Conservation (phyloP, 2,113 vertebrate genomes). For the Pachycephala philippinensis region DNA sequence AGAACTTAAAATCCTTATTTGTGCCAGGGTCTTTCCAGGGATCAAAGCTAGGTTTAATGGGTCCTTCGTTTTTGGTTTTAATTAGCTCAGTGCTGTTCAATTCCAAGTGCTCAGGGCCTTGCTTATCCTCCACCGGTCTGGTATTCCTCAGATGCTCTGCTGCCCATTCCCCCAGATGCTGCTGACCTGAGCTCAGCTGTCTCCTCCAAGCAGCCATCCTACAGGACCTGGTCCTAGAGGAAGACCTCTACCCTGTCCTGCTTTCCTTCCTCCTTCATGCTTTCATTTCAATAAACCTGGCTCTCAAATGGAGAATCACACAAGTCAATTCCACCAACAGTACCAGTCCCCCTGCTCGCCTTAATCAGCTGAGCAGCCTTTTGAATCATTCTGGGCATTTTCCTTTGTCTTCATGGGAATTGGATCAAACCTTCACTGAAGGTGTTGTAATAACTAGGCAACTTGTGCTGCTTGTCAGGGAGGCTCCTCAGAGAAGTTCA, state of each 20-base stretch:
- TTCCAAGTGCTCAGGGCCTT: not conserved
- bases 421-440: not conserved
- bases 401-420: not conserved
- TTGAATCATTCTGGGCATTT: not conserved
- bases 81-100: not conserved
- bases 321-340: rapidly evolving
- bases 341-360: rapidly evolving
- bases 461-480: not conserved
- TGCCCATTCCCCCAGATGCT: not conserved
- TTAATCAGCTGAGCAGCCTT: not conserved
- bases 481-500: not conserved
- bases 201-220: not conserved
- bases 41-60: not conserved
- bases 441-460: not conserved
- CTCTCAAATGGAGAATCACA: not conserved
- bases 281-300: not conserved
- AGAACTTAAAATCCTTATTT: not conserved
- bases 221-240: not conserved
- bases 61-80: not conserved
- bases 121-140: not conserved
- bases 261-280: not conserved
- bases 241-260: not conserved
- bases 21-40: not conserved
- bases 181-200: not conserved
- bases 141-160: not conserved